phyloP scores from a whole-genome alignment of 2,113 vertebrate genomes.

The Emydocephalus ijimae region DNA sequence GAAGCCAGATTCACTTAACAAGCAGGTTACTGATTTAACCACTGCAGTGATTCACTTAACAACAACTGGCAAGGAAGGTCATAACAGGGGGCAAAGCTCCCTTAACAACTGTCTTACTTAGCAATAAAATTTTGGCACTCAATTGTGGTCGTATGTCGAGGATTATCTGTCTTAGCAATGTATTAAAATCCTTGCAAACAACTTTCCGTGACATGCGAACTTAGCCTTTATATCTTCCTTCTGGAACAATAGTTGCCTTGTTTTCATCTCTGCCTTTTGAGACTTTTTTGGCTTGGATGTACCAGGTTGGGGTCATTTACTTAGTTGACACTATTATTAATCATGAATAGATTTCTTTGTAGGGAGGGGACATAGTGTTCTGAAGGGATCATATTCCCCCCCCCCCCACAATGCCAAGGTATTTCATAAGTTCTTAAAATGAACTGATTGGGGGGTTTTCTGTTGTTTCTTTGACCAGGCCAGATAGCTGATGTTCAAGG shows the following conservation, averaged over 20 bases:
- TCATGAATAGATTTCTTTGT: background rate
- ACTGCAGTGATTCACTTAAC: background rate
- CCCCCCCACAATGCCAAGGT: background rate
- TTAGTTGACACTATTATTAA: background rate
- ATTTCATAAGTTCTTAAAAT: background rate
- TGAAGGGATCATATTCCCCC: background rate
- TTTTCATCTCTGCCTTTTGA: background rate
- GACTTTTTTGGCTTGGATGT: background rate
- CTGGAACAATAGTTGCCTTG: background rate
- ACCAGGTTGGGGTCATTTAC: background rate
- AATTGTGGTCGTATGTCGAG: fast-evolving
- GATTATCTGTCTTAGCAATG: background rate
- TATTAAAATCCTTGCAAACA: background rate
- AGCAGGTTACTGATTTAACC: background rate
- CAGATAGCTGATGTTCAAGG: constrained; percentile 18
- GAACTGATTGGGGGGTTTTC: background rate
- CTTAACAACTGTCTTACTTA: background rate
- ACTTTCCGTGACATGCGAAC: background rate
- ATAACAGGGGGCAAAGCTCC: background rate
- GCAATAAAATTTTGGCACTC: background rate
- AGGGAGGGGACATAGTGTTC: background rate
- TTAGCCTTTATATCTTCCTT: background rate
- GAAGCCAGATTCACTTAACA: background rate
- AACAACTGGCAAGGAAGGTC: background rate
- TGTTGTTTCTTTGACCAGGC: background rate